Conservation (phyloP, 2,888 invertebrate species). For the Erynnis tages region DNA sequence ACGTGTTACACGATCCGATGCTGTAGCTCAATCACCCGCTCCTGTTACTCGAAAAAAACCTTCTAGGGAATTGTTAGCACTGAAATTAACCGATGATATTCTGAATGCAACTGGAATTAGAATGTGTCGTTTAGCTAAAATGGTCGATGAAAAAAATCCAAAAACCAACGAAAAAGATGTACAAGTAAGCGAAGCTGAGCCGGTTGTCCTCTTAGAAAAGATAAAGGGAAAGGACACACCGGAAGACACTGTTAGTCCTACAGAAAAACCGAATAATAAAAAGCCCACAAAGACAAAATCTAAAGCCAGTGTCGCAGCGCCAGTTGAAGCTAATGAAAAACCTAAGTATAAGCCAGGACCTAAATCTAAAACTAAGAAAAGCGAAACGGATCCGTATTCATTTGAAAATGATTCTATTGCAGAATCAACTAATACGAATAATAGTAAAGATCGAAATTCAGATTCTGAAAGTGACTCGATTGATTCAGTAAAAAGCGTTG, state of each 20-base stretch:
- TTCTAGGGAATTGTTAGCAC: slow-evolving; percentile 79
- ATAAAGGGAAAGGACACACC: slow-evolving; percentile 40
- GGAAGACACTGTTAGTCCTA: slow-evolving; percentile 30
- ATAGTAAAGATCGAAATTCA: slow-evolving; percentile 40
- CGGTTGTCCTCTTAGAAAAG: slow-evolving; percentile 57
- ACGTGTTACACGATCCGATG: slow-evolving; percentile 45
- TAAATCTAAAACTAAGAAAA: slow-evolving; percentile 56
- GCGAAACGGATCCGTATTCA: slow-evolving; percentile 56
- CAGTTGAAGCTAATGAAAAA: slow-evolving; percentile 32
- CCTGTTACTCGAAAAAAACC: slow-evolving; percentile 46
- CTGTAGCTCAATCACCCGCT: slow-evolving; percentile 22
- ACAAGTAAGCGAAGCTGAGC: slow-evolving; percentile 35
- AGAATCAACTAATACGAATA: slow-evolving; percentile 47
- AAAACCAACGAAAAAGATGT: slow-evolving; percentile 46
- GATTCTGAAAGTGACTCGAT: slow-evolving; percentile 61
- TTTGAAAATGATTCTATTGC: slow-evolving; percentile 63
- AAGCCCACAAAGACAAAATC: slow-evolving; percentile 50
- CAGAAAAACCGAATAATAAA: slow-evolving; percentile 46
- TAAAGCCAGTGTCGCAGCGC: slow-evolving; percentile 33
- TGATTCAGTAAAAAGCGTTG: slow-evolving; percentile 55
- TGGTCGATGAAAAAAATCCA: slow-evolving; percentile 57
- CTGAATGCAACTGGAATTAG: slow-evolving; percentile 83
- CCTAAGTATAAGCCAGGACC: slow-evolving; percentile 52
- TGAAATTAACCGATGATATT: slow-evolving; percentile 84
- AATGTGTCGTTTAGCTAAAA: slow-evolving; percentile 83